Base-by-base conservation (phyloP, 2,797 vertebrate species). In the Pampus argenteus region DNA sequence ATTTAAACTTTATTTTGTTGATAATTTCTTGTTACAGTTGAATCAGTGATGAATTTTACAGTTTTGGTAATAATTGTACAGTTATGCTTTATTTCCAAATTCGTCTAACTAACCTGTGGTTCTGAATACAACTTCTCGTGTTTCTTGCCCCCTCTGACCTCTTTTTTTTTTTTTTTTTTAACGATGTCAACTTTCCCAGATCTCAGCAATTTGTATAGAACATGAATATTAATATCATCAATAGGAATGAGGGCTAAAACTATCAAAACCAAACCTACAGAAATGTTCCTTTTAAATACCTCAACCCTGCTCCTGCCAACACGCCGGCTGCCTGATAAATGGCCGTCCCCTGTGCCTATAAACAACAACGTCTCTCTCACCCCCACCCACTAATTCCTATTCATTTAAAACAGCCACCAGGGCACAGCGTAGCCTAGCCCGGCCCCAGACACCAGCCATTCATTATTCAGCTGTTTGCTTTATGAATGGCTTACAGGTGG, bases 401-500 rank as follows among this genome's bases (percentile, higher is more conserved):
- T 98, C 96, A 98, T 97, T 97, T 97, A 95, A 96, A 95, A 94
- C 80, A 86, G 93, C 94, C 86, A 92, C 93, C 86, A 90, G 92
- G 93, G 94, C 94, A 94, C 78, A 87, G 91, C 93, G 85, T 91
- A 79, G 81, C 86, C 71, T n/a, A 22, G 76, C 87, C 69, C 4
- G 44, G 89, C 82, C 82, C 83, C 82, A 81, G 90, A 90, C 88
- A 89, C 84, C 81, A 88, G 81, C 85, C 95, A 98, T 97, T 97
- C 95, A 97, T 98, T 97, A 98, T 98, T 97, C 96, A 96, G 95
- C 95, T 93, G 94, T 94, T 96, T 95, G 96, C 96, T 97, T 97
- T 98, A 96, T 97, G 96, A 97, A 97, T 97, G 95, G 95, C 96
- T 98, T 97, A 97, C 96, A 97, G 96, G 97, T 97, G 95, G 95